Percentiles rank a stretch among this genome's conserved stretches.
Conservation (phyloP, 30 jellyfish, hydroid and myxozoan species). For the Hydra vulgaris region DNA sequence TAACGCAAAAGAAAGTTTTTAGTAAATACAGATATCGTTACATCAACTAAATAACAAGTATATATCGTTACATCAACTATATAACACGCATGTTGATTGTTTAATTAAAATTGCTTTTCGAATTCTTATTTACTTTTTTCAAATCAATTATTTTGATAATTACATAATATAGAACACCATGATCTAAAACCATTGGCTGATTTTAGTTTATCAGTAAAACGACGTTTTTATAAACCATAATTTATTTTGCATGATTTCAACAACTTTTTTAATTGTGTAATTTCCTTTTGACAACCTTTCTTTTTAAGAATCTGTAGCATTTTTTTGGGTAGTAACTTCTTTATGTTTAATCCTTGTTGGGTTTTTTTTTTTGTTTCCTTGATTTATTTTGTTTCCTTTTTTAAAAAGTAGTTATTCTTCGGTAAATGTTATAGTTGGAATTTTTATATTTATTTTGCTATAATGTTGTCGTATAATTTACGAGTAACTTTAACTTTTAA, state of each 20-base stretch:
- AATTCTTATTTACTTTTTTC: not conserved
- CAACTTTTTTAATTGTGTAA: too few relatives aligned
- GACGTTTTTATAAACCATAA: too few relatives aligned
- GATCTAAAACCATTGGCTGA: too few relatives aligned
- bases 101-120: not conserved
- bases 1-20: not conserved
- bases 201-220: too few relatives aligned
- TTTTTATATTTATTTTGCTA: not conserved
- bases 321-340: not conserved
- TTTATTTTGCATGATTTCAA: too few relatives aligned
- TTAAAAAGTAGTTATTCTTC: not conserved
- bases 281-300: too few relatives aligned
- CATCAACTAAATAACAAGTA: not conserved
- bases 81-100: not conserved
- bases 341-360: not conserved
- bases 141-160: not conserved
- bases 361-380: too few relatives aligned
- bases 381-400: not conserved
- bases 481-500: not conserved
- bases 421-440: not conserved
- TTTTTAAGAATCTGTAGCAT: too few relatives aligned
- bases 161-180: not conserved
- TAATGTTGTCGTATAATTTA: not conserved
- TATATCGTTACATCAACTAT: not conserved
- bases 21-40: not conserved